Conservation (phyloP, 2,888 invertebrate genomes). For the Priocnemis perturbator region DNA sequence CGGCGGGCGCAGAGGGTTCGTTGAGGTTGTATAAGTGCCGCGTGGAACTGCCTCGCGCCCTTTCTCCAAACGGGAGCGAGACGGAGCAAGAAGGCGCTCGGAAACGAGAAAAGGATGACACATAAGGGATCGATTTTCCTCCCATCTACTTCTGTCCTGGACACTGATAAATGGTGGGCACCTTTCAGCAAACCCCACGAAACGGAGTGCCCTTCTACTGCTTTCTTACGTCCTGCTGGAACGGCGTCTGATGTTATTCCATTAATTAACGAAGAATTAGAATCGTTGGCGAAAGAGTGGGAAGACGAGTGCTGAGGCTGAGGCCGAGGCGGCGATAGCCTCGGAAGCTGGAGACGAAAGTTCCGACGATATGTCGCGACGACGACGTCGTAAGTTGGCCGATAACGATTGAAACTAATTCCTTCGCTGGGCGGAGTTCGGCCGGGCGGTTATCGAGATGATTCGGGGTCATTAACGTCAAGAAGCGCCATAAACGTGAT, state of each 20-base stretch:
- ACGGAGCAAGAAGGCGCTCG: conserved; percentile 30
- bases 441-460: background rate
- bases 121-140: conserved; percentile 70
- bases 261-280: conserved; percentile 70
- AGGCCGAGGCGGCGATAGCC: background rate
- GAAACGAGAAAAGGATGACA: conserved; percentile 59
- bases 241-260: conserved; percentile 54
- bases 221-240: conserved; percentile 58
- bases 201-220: conserved; percentile 57
- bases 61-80: conserved; percentile 6
- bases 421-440: background rate
- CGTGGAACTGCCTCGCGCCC: conserved; percentile 31
- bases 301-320: conserved; percentile 8
- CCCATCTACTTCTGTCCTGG: conserved; percentile 70
- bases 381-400: conserved; percentile 2
- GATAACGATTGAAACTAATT: conserved; percentile 3
- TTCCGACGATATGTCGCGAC: background rate
- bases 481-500: conserved; percentile 5
- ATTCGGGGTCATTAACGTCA: no score
- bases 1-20: background rate
- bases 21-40: conserved; percentile 8
- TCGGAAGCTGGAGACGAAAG: conserved; percentile 1
- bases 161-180: conserved; percentile 73
- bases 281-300: conserved; percentile 41
- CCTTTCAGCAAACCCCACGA: conserved; percentile 65